phyloP scores from a whole-genome alignment of 2,113 vertebrate species.

The Strix aluco region DNA sequence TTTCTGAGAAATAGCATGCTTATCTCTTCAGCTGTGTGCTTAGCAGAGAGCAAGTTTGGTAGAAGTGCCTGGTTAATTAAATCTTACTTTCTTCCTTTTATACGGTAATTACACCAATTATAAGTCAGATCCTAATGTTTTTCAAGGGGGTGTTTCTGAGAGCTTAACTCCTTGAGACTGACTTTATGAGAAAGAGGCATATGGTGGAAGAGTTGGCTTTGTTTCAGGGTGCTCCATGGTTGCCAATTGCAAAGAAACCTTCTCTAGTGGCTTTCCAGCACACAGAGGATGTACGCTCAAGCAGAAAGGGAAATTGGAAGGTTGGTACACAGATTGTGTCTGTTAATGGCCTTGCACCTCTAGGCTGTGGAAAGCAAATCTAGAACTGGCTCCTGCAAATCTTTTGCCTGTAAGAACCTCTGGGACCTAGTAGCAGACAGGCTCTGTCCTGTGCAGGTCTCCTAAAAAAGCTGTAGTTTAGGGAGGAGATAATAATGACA shows the following conservation, averaged over 20 bases:
- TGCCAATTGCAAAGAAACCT: not conserved
- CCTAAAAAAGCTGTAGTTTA: not conserved
- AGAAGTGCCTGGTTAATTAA: constrained; percentile 1
- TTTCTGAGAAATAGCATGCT: not conserved
- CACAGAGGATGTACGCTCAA: not conserved
- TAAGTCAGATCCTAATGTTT: constrained; percentile 26
- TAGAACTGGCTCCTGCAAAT: not conserved
- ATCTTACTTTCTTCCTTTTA: constrained; percentile 19
- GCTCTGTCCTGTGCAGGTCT: not conserved
- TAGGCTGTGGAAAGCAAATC: not conserved
- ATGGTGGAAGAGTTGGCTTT: not conserved
- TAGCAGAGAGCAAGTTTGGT: not conserved
- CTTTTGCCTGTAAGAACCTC: not conserved
- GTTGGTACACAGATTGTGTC: not conserved
- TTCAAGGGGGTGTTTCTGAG: not conserved
- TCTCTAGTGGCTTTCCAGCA: not conserved
- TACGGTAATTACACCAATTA: constrained; percentile 23
- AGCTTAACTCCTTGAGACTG: not conserved
- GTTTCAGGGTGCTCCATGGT: not conserved
- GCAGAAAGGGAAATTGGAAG: not conserved
- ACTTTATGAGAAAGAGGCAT: not conserved
- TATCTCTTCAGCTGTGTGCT: not conserved
- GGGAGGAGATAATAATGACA: not conserved
- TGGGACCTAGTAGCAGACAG: not conserved
- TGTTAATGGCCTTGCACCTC: not conserved